Conservation (phyloP, 1,140 invertebrate species). For the Armadillidium nasatum region DNA sequence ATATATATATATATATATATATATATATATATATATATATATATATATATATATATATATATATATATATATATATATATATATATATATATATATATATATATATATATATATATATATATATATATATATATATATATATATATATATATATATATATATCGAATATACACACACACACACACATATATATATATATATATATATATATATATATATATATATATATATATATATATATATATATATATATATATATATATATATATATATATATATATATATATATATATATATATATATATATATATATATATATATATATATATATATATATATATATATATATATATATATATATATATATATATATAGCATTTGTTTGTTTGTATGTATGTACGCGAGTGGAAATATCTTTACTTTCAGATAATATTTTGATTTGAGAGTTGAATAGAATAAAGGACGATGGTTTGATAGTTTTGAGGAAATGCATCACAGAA, state of each 20-base stretch:
- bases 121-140: neutral
- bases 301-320: conserved; percentile 10
- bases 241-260: too few relatives aligned
- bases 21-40: neutral
- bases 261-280: conserved; percentile 12
- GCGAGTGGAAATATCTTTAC: too few relatives aligned
- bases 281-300: conserved; percentile 7
- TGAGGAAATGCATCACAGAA: too few relatives aligned
- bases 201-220: too few relatives aligned
- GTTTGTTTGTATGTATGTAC: too few relatives aligned
- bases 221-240: conserved; percentile 4
- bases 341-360: neutral
- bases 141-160: neutral
- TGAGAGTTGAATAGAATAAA: too few relatives aligned
- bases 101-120: neutral
- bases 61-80: neutral
- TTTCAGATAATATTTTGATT: too few relatives aligned
- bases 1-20: conserved; percentile 12
- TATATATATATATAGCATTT: neutral
- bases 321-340: conserved; percentile 13
- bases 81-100: conserved; percentile 17
- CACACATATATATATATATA: too few relatives aligned
- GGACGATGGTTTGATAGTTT: too few relatives aligned
- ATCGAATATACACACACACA: too few relatives aligned
- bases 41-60: neutral